A percentile compares a stretch with the other conserved stretches of the same genome.
Conservation (phyloP, 2,888 invertebrate species). For the Noctua janthe region DNA sequence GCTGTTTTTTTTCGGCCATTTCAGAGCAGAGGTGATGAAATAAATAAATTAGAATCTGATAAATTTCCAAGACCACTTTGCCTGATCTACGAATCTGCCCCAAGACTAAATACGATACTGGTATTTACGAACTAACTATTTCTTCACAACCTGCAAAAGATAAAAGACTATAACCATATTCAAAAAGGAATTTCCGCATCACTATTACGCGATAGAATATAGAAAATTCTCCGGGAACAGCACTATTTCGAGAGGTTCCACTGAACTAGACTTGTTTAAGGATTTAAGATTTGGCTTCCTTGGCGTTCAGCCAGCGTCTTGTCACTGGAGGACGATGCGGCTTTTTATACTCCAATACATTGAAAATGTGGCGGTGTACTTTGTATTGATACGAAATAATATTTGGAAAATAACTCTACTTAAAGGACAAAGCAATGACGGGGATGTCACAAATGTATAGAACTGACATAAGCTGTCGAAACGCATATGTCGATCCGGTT, state of each 20-base stretch:
- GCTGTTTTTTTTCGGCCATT: background rate
- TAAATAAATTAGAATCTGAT: background rate
- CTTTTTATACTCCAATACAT: conserved; percentile 53
- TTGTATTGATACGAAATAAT: conserved; percentile 12
- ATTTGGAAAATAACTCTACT: background rate
- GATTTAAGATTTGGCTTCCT: conserved; percentile 57
- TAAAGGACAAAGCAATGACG: background rate
- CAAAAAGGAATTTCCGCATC: conserved; percentile 18
- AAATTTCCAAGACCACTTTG: background rate
- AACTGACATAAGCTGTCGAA: background rate
- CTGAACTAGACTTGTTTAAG: conserved; percentile 60
- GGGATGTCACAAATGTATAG: background rate
- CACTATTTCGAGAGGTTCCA: conserved; percentile 44
- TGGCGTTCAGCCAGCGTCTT: conserved; percentile 52
- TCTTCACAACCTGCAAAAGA: conserved; percentile 3
- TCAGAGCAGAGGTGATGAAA: background rate
- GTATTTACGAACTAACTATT: background rate
- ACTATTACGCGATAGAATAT: conserved; percentile 28
- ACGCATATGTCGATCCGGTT: background rate
- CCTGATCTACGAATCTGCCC: background rate
- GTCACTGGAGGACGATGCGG: conserved; percentile 45
- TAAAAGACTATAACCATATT: conserved; percentile 9
- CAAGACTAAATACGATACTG: too few relatives aligned
- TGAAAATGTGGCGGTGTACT: conserved; percentile 20
- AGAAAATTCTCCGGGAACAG: conserved; percentile 47